phyloP scores from a whole-genome alignment of 2,888 invertebrate genomes.

The Sminthurides aquaticus region DNA sequence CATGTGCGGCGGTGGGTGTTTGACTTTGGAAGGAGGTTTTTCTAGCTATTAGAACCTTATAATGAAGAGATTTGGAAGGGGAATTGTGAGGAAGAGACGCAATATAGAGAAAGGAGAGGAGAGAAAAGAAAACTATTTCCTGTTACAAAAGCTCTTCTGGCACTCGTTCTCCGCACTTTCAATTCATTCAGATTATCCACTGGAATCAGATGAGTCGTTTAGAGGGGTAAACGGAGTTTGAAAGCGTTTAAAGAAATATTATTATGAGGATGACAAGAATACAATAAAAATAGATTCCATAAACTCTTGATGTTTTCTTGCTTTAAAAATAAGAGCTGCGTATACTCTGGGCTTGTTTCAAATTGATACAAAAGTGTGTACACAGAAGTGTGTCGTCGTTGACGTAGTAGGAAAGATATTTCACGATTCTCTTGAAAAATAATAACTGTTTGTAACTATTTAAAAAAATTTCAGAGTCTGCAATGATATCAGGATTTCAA shows the following conservation, averaged over 20 bases:
- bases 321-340: too few species aligned
- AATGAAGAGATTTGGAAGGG: background rate
- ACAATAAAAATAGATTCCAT: too few species aligned
- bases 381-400: background rate
- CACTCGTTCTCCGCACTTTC: background rate
- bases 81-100: background rate
- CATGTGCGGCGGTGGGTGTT: background rate
- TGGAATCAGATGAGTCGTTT: too few species aligned
- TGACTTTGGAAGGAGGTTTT: background rate
- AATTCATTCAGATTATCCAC: too few species aligned
- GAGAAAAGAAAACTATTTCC: background rate
- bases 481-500: constrained; percentile 22
- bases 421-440: background rate
- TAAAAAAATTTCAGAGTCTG: background rate
- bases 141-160: background rate
- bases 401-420: background rate
- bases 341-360: too few species aligned
- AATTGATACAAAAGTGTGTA: too few species aligned
- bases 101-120: background rate
- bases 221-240: too few species aligned
- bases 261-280: too few species aligned
- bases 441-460: background rate
- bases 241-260: too few species aligned
- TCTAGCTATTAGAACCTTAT: background rate
- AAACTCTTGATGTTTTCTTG: too few species aligned